Evolutionary conservation across 1,140 invertebrate genomes (phyloP), one percentile per base, ranked within the genome.

Genomic region (Drosophila nasuta): DNA sequence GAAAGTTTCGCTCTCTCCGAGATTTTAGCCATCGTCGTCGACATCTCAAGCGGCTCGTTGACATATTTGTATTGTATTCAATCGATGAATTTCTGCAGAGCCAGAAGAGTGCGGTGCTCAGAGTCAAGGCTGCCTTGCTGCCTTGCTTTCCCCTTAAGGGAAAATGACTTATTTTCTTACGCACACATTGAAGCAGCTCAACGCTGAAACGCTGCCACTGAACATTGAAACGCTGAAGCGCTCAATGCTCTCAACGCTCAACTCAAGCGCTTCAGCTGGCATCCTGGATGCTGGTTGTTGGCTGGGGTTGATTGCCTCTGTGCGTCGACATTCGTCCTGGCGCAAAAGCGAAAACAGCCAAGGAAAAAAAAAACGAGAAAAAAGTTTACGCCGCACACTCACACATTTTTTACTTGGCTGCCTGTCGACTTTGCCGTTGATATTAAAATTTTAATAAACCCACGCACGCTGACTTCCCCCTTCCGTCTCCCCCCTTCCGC

Each of bases 131-230:
- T 66, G 62, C 62, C 20, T 25, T 25, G 20, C 20, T 25, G 20
- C 20, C 20, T 25, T 25, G 3, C 20, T 67, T 81, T 67, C 64
- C 77, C 85, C 86, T 75, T 81, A 85, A 85, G 85, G 85, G 85
- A 88, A 89, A 88, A 88, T 88, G 85, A 88, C 85, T 88, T 88
- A 88, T 89, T 88, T 88, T 88, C 85, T 88, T 88, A 88, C 85
- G 85, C 85, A 88, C 81, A 88, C 83, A 88, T 72, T 68, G 77
- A 83, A 72, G 66, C 70, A 81, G 85, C 85, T 83, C 80, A 59
- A 25, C 20, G 20, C 20, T 25, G 20, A 25, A 25, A 25, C 20
- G 20, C 20, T 25, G 20, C 20, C 20, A 25, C 20, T 25, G 20
- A 25, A 4, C 20, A 25, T 25, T 25, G 20, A 25, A 25, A 25